Evolutionary conservation across 2,888 invertebrate species (phyloP), one percentile per base, ranked within the genome.

Genomic region (Caenorhabditis sulstoni): DNA sequence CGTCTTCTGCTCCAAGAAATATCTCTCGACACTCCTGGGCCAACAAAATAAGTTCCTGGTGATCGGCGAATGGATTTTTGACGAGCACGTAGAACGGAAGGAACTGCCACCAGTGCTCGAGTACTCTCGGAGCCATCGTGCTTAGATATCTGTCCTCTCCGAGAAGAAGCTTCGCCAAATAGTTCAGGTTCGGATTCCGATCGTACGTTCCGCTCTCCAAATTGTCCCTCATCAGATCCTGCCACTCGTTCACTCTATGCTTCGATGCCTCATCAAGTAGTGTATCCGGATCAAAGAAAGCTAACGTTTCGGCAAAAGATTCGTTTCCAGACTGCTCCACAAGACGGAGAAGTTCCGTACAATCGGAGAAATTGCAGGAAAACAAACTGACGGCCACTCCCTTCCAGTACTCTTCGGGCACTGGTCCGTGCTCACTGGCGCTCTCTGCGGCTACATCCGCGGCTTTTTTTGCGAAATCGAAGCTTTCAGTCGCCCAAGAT

Each of bases 71-170:
- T 1, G 83, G 78, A 55, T 83, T 71, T 8, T 71, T 77, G 35
- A 76, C 71, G 1, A 83, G 55, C 3, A 83, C 68, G 41, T 68
- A 80, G 45, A 83, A 80, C 3, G 84, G 84, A 20, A 84, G 57
- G n/a, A 82, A 50, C 12, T 81, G 65, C 84, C 84, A 84, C 84
- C 84, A 84, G 16, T 82, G 47, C 1, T 52, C 12, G 0, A 81
- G 35, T 1, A 82, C 16, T 37, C 47, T 23, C 5, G 64, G 55
- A 12, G 81, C 79, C 55, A 76, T 61, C 12, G 68, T 62, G 2
- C 14, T 5, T 5, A 84, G 29, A 18, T 73, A 68, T 45, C 77
- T 50, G 0, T 83, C 81, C 8, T 84, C 79, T 5, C 81, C 84
- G 22, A 74, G 50, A 16, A 84, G 58, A 1, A 80, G 44, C 22